Base-by-base conservation (phyloP, 2,113 vertebrate genomes). In the Oncorhynchus kisutch region DNA sequence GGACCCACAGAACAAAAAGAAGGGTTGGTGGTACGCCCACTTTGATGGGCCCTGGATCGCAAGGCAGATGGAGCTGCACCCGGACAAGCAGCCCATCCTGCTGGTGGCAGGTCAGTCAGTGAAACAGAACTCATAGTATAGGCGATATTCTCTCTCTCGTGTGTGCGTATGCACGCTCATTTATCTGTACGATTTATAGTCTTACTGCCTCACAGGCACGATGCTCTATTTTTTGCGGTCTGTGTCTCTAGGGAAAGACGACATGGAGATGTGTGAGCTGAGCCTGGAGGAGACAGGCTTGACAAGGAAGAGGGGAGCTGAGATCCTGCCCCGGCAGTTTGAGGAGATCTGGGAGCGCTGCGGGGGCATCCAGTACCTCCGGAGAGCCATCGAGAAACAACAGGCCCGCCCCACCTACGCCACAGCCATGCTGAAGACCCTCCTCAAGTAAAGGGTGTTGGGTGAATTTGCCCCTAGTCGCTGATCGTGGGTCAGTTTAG, bases 231-330 rank as follows among this genome's bases (percentile, higher is more conserved):
- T 20, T 34, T 45, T 27, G 13, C 6, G 25, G 34, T 57, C 4
- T 31, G 25, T 24, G 1, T 27, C 14, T 13, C 0, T 88, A 99
- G 98, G 98, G 16, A 99, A 99, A 81, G 98, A 99, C 74, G 98
- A 99, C 80, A 96, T 99, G 95, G 98, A 99, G 92, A 99, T 99
- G 98, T 99, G 98, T 2, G 98, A 99, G 94, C 92, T 99, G 78
- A 98, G 95, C 65, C 95, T 99, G 48, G 96, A 99, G 81, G 98
- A 99, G 91, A 99, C 98, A 16, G 98, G 98, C 11, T 92, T 99
- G 82, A 96, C 97, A 3, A 90, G 97, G 45, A 99, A 99, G 86
- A 90, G 96, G 0, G 98, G 98, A 0, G 97, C 98, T 0, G 98
- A 99, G 91, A 98, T 99, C 85, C 92, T 99, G n/a, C 92, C 95